phyloP scores from a whole-genome alignment of 2,888 invertebrate species.

The Rotaria magnacalcarata region DNA sequence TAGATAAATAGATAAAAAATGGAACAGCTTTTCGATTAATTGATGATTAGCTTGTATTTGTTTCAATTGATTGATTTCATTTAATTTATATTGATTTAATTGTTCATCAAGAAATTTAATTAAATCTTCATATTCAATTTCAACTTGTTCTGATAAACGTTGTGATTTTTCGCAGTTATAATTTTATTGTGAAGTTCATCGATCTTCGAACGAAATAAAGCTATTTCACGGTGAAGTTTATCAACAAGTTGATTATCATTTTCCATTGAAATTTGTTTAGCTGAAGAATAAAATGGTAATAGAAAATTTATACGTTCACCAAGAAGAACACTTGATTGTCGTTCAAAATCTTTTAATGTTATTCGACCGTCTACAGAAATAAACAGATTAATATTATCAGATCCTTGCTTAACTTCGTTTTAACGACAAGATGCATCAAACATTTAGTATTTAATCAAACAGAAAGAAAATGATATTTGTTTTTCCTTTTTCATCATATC shows the following conservation, averaged over 20 bases:
- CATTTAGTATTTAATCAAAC: too few species aligned
- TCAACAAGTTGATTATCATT: background rate
- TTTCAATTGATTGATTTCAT: background rate
- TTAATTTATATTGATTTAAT: background rate
- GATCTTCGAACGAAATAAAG: background rate
- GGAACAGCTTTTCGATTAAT: constrained; percentile 12
- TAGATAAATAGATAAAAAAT: background rate
- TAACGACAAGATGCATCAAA: too few species aligned
- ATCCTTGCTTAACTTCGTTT: too few species aligned
- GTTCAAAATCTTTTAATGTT: constrained; percentile 25
- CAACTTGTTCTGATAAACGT: constrained; percentile 12
- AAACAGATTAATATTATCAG: too few species aligned
- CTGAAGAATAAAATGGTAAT: background rate
- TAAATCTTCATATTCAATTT: constrained; percentile 25
- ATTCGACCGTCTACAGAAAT: background rate
- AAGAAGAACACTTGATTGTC: constrained; percentile 17
- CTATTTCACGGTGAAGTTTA: background rate
- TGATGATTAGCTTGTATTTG: background rate
- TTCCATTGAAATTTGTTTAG: background rate
- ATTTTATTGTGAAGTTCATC: background rate
- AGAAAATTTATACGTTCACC: background rate
- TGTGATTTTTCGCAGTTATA: background rate
- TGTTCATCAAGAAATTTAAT: constrained; percentile 8
- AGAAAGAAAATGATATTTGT: too few species aligned
- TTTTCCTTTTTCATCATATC: too few species aligned